Base-by-base conservation (phyloP, 2,113 vertebrate species). In the Tachysurus fulvidraco region DNA sequence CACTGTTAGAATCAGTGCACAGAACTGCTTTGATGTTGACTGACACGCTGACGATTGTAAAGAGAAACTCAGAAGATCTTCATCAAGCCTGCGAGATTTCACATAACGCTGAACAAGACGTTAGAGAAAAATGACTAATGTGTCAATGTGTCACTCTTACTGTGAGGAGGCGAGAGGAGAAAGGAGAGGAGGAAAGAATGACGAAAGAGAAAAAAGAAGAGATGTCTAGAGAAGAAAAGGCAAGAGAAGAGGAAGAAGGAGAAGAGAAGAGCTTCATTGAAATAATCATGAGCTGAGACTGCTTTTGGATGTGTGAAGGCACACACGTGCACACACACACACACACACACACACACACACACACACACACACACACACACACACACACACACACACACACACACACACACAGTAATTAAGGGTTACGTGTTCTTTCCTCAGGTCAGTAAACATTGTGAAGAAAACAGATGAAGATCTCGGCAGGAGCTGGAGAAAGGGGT, bases 251-350 rank as follows among this genome's bases (percentile, higher is more conserved):
- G 11, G 25, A 65, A 23, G 21, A 60, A 13, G 57, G 25, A 64
- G 9, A 13, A 64, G 25, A 64, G 25, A 12, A 28, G 62, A 12
- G 19, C 36, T 36, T 36, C 1, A 36, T 36, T 36, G 36, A 36
- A 36, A 36, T 36, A 36, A 36, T 36, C 36, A 36, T 36, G 36
- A 36, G 36, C 36, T 0, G 14, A 19, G 30, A 46, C 71, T 74
- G 71, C 19, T 74, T 74, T 23, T 74, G 50, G 4, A 78, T 54
- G 13, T 28, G 50, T 16, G 25, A 28, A 4, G 50, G 46, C 2
- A n/a, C 46, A 86, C 87, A 88, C 86, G 69, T 73, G 76, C 87
- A 80, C 67, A 79, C 0, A 52, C 86, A 78, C 57, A 57, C 88
- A 28, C 83, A 79, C 59, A 65, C 46, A 36, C 52, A 30, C 28